Evolutionary conservation across 2,888 invertebrate genomes (phyloP).

Genomic region (Lomographa bimaculata): DNA sequence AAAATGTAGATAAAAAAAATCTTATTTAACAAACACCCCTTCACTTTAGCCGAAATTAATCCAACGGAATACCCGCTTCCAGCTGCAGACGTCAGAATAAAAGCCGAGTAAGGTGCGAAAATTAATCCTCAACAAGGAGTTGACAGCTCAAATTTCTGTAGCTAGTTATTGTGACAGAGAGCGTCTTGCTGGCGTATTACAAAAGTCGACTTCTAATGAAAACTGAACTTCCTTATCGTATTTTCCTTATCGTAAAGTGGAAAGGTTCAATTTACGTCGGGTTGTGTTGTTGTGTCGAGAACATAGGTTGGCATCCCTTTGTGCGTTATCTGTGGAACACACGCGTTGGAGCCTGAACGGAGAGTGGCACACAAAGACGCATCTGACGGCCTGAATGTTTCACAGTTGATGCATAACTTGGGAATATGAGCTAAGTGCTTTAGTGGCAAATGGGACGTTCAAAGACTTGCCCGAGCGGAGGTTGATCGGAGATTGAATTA

Average conservation of each 20-base stretch:
- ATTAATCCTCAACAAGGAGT: slow-evolving; percentile 29
- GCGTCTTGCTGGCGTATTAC: slow-evolving; percentile 21
- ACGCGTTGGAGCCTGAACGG: slow-evolving; percentile 41
- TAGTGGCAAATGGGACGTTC: slow-evolving; percentile 33
- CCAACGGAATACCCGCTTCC: slow-evolving; percentile 11
- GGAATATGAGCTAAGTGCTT: slow-evolving; percentile 31
- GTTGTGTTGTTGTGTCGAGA: slow-evolving; percentile 28
- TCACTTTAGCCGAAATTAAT: slow-evolving; percentile 19
- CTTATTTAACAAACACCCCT: slow-evolving; percentile 7
- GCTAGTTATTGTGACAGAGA: slow-evolving; percentile 34
- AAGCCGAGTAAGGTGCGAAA: slow-evolving; percentile 23
- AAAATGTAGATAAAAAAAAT: slow-evolving; percentile 9
- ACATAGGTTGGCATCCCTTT: slow-evolving; percentile 40
- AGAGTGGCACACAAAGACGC: slow-evolving; percentile 45
- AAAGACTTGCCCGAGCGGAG: slow-evolving; percentile 7
- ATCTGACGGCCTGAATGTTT: slow-evolving; percentile 42
- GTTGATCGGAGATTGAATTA: no score
- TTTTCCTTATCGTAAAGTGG: slow-evolving; percentile 31
- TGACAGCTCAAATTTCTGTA: slow-evolving; percentile 31
- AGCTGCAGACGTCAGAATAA: slow-evolving; percentile 29
- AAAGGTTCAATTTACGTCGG: slow-evolving; percentile 35
- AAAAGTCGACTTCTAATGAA: slow-evolving; percentile 21
- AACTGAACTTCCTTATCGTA: no score
- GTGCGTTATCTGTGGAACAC: slow-evolving; percentile 50
- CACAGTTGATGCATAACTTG: slow-evolving; percentile 36